A percentile compares a stretch with the other conserved stretches of the same genome.
Evolutionary conservation across 1,140 invertebrate species (phyloP).

Genomic region (Leptinotarsa undecemlineata): DNA sequence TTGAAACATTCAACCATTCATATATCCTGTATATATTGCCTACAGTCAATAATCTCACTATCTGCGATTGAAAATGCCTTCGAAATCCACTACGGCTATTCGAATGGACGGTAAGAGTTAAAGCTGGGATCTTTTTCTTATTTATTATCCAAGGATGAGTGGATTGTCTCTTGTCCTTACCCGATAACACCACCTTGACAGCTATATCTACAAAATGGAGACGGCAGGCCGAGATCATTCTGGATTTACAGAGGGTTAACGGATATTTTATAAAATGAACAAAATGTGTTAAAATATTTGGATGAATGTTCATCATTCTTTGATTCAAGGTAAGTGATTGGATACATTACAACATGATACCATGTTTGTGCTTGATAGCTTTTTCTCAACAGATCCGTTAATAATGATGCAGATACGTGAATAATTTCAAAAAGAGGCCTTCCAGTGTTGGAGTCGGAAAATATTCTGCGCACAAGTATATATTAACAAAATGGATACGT

Average conservation of each 20-base stretch:
- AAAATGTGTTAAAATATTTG: too few species aligned
- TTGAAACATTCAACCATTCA: background rate
- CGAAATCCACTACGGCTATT: background rate
- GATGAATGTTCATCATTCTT: too few species aligned
- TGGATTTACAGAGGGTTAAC: conserved; percentile 4
- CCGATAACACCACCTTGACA: conserved; percentile 22
- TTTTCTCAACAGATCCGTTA: too few species aligned
- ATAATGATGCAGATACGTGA: too few species aligned
- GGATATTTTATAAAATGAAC: too few species aligned
- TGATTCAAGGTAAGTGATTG: too few species aligned
- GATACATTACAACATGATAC: too few species aligned
- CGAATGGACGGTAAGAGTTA: background rate
- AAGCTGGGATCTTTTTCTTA: conserved; percentile 23
- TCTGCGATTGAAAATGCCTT: background rate
- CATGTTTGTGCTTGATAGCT: too few species aligned
- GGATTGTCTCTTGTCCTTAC: conserved; percentile 30
- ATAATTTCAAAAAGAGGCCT: too few species aligned
- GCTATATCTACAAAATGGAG: conserved; percentile 14
- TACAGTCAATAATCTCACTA: background rate
- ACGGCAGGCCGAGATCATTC: conserved; percentile 9
- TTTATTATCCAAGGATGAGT: conserved; percentile 30
- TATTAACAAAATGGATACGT: too few species aligned
- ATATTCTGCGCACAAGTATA: too few species aligned
- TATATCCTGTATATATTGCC: background rate
- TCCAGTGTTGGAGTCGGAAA: too few species aligned